Conservation (phyloP, 2,797 vertebrate species). For the Tokudaia muenninki region DNA sequence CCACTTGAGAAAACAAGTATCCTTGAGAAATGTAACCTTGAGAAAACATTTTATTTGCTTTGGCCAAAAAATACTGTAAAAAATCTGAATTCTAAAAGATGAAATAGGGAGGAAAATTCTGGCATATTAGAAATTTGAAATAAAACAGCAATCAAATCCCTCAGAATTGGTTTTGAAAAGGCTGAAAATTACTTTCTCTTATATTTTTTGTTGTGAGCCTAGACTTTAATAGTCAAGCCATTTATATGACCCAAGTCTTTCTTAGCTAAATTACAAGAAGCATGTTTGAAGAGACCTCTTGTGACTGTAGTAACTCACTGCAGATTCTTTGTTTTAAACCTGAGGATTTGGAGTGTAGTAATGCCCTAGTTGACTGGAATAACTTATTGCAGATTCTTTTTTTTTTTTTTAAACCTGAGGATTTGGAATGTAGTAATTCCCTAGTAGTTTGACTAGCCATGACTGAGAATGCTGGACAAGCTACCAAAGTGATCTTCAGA, state of each 20-base stretch:
- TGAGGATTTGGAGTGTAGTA: background rate
- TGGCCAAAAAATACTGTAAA: background rate
- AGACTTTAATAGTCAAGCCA: background rate
- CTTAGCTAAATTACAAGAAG: rapidly evolving
- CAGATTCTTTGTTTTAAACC: background rate
- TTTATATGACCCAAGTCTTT: background rate
- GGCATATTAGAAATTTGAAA: slow-evolving; percentile 15
- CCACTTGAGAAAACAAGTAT: background rate
- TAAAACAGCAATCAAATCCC: background rate
- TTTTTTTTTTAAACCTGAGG: background rate
- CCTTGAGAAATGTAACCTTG: background rate
- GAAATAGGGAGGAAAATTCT: background rate
- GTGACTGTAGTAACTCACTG: slow-evolving; percentile 70
- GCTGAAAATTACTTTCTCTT: slow-evolving; percentile 9
- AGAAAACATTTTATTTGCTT: slow-evolving; percentile 16
- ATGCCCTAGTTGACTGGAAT: background rate
- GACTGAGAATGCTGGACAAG: background rate
- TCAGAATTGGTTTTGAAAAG: slow-evolving; percentile 39
- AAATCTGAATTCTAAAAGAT: background rate
- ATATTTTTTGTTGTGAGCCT: background rate
- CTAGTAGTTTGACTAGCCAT: background rate
- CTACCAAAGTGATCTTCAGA: background rate
- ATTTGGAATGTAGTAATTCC: background rate
- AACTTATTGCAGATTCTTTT: slow-evolving; percentile 51
- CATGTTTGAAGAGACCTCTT: slow-evolving; percentile 75